Conservation (phyloP, 1,140 invertebrate species). For the Acarapis woodi region DNA sequence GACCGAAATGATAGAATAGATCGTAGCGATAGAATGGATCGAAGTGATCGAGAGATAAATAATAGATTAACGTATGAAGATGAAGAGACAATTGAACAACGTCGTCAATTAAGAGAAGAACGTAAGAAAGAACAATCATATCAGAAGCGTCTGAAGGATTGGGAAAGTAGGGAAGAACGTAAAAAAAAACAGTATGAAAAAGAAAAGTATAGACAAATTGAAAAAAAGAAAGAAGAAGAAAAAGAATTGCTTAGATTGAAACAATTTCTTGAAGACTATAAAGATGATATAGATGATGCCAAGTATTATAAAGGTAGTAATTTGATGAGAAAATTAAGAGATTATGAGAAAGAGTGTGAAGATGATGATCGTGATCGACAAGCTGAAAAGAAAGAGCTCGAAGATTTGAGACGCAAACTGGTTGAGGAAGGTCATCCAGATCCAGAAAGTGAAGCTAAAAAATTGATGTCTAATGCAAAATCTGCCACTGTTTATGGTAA, state of each 20-base stretch:
- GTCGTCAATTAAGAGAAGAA: constrained; percentile 59
- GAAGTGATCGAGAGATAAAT: constrained; percentile 14
- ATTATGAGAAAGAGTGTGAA: constrained; percentile 70
- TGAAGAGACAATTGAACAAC: constrained; percentile 62
- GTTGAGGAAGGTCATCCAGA: constrained; percentile 45
- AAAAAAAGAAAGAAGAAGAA: constrained; percentile 49
- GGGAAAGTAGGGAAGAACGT: constrained; percentile 73
- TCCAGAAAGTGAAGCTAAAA: constrained; percentile 46
- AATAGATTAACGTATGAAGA: constrained; percentile 49
- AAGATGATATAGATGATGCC: constrained; percentile 80
- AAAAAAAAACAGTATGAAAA: constrained; percentile 76
- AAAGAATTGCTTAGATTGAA: constrained; percentile 72
- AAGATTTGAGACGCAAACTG: constrained; percentile 52
- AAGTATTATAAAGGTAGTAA: constrained; percentile 44
- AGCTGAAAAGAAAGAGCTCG: constrained; percentile 68
- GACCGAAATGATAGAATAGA: constrained; percentile 12
- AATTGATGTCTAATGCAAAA: constrained; percentile 6
- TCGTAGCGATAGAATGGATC: constrained; percentile 8
- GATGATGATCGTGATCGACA: constrained; percentile 57
- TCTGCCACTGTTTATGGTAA: no score
- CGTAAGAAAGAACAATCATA: constrained; percentile 77
- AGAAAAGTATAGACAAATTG: constrained; percentile 48
- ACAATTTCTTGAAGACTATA: constrained; percentile 94
- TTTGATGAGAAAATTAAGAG: constrained; percentile 48
- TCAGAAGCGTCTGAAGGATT: constrained; percentile 44